Evolutionary conservation across 2,888 invertebrate genomes (phyloP).

Genomic region (Cryptops parisi): DNA sequence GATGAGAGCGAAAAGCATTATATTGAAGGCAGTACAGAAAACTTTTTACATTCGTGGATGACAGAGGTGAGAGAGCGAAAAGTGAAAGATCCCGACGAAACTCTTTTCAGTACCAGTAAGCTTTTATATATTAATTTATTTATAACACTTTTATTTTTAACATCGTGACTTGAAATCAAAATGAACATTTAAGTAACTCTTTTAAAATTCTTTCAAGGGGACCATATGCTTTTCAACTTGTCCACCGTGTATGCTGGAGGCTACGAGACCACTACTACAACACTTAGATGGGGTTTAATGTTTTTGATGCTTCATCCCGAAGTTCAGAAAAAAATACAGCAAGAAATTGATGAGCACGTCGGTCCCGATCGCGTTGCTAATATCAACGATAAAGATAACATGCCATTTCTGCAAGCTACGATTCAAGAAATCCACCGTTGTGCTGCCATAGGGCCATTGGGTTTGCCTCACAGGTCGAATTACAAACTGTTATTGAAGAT

Average conservation of each 20-base stretch:
- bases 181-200: neutral
- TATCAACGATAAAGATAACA: neutral
- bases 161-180: neutral
- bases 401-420: constrained; percentile 2
- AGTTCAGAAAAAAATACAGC: constrained; percentile 5
- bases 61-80: neutral
- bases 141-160: too few relatives aligned
- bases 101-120: neutral
- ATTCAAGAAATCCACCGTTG: constrained; percentile 8
- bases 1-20: neutral
- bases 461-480: neutral
- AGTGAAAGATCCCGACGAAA: neutral
- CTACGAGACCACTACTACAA: constrained; percentile 8
- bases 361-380: neutral
- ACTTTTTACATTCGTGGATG: constrained; percentile 5
- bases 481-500: neutral
- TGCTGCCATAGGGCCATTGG: neutral
- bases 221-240: neutral
- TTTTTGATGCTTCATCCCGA: constrained; percentile 4
- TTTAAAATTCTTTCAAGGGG: neutral
- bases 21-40: constrained; percentile 4
- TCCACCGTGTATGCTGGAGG: constrained; percentile 1
- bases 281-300: constrained; percentile 1
- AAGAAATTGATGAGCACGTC: constrained; percentile 3
- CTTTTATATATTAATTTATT: neutral